phyloP scores from a whole-genome alignment of 2,797 vertebrate species.

The Rhinogobio ventralis region DNA sequence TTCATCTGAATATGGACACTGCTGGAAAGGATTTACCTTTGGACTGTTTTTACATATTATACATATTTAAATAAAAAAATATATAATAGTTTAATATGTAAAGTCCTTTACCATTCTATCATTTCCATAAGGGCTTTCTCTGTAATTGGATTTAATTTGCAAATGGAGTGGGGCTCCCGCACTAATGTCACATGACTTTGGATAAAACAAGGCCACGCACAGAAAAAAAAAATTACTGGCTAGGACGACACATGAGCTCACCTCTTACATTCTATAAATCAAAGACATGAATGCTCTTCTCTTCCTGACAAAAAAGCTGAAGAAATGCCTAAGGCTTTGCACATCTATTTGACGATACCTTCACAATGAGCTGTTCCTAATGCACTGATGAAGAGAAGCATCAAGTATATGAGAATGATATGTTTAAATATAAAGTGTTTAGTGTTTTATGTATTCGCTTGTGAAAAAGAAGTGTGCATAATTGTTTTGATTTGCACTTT shows the following conservation, averaged over 20 bases:
- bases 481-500: not conserved
- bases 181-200: not conserved
- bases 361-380: not conserved
- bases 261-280: constrained; percentile 3
- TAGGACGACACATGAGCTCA: not conserved
- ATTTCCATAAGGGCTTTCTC: not conserved
- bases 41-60: not conserved
- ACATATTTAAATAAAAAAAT: not conserved
- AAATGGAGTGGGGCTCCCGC: not conserved
- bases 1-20: not conserved
- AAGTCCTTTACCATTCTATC: not conserved
- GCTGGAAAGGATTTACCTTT: not conserved
- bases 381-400: not conserved
- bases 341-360: not conserved
- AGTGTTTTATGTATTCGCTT: too few relatives aligned
- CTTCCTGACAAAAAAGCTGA: not conserved
- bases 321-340: not conserved
- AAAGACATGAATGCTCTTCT: not conserved
- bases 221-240: not conserved
- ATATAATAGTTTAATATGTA: not conserved
- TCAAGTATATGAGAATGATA: not conserved
- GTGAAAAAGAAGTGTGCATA: not conserved
- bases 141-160: constrained; percentile 2
- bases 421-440: not conserved
- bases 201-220: not conserved